Conservation (phyloP, 2,797 vertebrate genomes). For the Yasuhikotakia modesta region DNA sequence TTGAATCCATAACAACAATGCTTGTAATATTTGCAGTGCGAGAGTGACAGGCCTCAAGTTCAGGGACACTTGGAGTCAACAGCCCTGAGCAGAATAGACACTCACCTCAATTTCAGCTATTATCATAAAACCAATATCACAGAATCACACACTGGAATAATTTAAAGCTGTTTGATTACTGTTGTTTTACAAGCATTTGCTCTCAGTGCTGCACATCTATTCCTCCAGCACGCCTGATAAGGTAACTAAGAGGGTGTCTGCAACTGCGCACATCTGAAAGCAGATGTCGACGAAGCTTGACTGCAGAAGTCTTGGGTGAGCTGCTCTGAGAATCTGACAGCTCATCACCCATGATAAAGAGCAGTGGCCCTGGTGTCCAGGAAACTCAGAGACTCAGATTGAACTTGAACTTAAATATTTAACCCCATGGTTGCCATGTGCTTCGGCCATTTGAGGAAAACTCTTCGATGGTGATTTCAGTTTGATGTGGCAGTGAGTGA, state of each 20-base stretch:
- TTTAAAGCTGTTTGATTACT: constrained; percentile 30
- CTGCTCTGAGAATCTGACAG: constrained; percentile 3
- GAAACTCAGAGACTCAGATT: constrained; percentile 30
- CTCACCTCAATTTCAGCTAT: constrained; percentile 25
- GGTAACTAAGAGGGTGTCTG: background rate
- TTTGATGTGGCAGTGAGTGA: constrained; percentile 20
- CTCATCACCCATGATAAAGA: constrained; percentile 32
- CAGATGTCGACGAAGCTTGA: constrained; percentile 5
- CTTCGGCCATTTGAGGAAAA: constrained; percentile 32
- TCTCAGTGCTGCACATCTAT: background rate
- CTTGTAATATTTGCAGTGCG: background rate
- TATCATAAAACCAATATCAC: constrained; percentile 34
- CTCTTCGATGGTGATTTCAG: constrained; percentile 32
- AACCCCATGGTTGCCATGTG: constrained; percentile 19
- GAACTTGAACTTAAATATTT: too few species aligned
- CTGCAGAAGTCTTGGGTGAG: constrained; percentile 6
- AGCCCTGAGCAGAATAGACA: background rate
- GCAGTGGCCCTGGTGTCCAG: constrained; percentile 23
- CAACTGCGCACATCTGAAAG: constrained; percentile 20
- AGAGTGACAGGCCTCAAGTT: background rate
- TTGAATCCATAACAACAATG: background rate
- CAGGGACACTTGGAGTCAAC: constrained; percentile 22
- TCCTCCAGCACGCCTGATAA: background rate
- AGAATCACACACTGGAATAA: constrained; percentile 33
- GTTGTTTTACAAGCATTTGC: constrained; percentile 12